Base-by-base conservation (phyloP, 1,140 invertebrate species). In the Atta texana region DNA sequence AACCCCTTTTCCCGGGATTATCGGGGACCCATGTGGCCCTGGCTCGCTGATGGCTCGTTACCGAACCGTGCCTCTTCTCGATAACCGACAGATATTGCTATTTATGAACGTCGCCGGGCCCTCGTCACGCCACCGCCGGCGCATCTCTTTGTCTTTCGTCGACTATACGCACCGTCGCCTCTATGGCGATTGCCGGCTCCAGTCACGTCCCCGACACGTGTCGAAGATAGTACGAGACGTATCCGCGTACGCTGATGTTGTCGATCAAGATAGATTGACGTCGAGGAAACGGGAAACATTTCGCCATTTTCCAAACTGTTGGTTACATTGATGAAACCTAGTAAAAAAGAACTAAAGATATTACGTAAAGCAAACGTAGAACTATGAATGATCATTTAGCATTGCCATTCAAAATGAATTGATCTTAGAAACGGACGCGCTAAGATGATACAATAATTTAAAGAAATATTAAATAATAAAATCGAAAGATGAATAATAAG, bases 21-120 rank as follows among this genome's bases (percentile, higher is more conserved):
- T 94, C 94, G 90, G 92, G 92, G 93, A 92, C 94, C 94, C 94
- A 95, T 95, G 94, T 95, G 94, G 92, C 91, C 89, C 88, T 21
- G 86, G 90, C 91, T 91, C 90, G 91, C 91, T 93, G 93, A 95
- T 95, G 94, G 94, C 94, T 95, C 94, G 93, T 95, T 95, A 95
- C 93, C 87, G 77, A 90, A 93, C 89, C 91, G 89, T 88, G 91
- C 84, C 91, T 92, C 92, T 90, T 91, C 91, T 92, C 93, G 93
- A 94, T 94, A 92, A 93, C 93, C 93, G 94, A 94, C 94, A 94
- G 93, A 94, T 94, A 95, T 94, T 93, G 90, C 94, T 94, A 95
- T 95, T 95, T 95, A 94, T 94, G 93, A 92, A 91, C 88, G 87
- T 84, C 90, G 88, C 59, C 71, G 85, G 59, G 90, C 87, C 81